Conservation (phyloP, 2,888 invertebrate genomes). For the Eilema griseolum region DNA sequence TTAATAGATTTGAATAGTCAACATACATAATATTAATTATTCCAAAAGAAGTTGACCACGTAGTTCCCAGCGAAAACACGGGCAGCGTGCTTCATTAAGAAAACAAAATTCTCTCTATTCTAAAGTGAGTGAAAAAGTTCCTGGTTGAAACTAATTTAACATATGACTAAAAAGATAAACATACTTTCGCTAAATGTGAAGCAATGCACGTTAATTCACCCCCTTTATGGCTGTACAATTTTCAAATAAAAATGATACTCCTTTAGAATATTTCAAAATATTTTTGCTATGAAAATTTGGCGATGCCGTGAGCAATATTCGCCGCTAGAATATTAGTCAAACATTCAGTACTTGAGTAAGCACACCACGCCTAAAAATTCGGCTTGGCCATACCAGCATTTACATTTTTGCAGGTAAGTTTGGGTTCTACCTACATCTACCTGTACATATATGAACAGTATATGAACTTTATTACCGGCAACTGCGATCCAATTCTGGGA, state of each 20-base stretch:
- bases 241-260: not conserved
- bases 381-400: not conserved
- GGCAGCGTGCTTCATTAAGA: too few species aligned
- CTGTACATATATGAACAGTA: not conserved
- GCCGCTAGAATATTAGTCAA: not conserved
- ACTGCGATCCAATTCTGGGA: not conserved
- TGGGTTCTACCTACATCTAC: not conserved
- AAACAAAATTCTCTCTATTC: too few species aligned
- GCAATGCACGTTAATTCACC: too few species aligned
- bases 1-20: too few species aligned
- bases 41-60: too few species aligned
- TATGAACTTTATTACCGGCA: not conserved
- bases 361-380: not conserved
- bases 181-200: too few species aligned
- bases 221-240: too few species aligned
- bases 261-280: not conserved
- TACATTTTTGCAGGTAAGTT: not conserved
- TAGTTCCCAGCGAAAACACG: too few species aligned
- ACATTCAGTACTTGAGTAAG: conserved; percentile 2
- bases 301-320: not conserved
- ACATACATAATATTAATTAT: too few species aligned
- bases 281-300: not conserved
- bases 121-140: too few species aligned
- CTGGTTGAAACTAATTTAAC: too few species aligned
- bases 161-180: too few species aligned